Percentiles rank a stretch among this genome's conserved stretches.
Evolutionary conservation across 2,797 vertebrate genomes (phyloP).

Genomic region (Nasua narica): DNA sequence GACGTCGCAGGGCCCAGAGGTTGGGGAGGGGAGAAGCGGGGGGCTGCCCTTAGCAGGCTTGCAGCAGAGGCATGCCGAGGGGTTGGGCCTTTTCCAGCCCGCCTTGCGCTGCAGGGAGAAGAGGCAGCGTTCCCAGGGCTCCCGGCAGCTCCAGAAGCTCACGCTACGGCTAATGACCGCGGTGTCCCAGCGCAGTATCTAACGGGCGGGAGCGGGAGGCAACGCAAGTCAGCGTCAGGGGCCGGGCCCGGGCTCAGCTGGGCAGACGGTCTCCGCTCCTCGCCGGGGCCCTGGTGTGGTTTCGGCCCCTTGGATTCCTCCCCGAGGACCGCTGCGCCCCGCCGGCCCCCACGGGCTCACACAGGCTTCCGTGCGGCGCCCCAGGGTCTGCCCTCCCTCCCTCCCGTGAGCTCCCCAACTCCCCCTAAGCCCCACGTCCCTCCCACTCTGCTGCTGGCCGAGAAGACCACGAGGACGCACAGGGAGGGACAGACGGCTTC

Average conservation of each 20-base stretch:
- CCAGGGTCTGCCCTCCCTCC: neutral
- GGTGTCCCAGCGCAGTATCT: neutral
- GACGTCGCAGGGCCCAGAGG: rapidly evolving
- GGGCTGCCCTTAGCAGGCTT: neutral
- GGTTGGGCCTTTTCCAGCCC: neutral
- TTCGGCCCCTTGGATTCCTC: neutral
- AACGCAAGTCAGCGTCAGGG: rapidly evolving
- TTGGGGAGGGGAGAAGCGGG: neutral
- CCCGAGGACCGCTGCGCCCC: neutral
- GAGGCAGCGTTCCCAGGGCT: neutral
- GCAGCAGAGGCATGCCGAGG: neutral
- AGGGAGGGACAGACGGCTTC: neutral
- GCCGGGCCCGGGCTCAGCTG: neutral
- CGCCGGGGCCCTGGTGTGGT: rapidly evolving
- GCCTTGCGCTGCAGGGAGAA: neutral
- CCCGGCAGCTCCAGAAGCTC: neutral
- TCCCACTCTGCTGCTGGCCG: neutral
- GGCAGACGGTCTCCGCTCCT: neutral
- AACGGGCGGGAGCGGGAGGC: neutral
- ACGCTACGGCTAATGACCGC: neutral
- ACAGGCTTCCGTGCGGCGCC: neutral
- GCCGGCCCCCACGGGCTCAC: neutral
- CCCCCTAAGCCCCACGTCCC: rapidly evolving
- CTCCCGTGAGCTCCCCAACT: neutral
- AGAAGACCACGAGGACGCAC: neutral